Evolutionary conservation across 2,113 vertebrate genomes (phyloP).

Genomic region (Muntiacus reevesi): DNA sequence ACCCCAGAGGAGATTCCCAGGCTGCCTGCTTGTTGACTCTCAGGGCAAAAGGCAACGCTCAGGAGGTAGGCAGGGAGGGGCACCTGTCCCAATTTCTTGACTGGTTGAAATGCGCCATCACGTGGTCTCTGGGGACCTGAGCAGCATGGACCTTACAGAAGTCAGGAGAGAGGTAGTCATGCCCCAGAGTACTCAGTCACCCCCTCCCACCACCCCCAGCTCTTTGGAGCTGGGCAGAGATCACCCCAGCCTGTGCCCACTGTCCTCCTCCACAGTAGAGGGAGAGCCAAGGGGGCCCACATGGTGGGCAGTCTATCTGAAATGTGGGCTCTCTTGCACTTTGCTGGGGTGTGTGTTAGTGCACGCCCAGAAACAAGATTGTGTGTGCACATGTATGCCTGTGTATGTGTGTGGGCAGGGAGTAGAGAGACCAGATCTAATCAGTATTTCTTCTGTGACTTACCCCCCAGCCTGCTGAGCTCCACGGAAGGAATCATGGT

Average conservation of each 20-base stretch:
- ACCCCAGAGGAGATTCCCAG: not conserved
- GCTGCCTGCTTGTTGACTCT: too few relatives aligned
- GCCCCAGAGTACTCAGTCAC: not conserved
- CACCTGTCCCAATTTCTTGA: too few relatives aligned
- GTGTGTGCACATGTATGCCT: not conserved
- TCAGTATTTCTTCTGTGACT: rapidly evolving
- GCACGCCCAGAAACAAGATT: rapidly evolving
- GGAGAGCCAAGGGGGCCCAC: rapidly evolving
- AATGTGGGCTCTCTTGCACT: rapidly evolving
- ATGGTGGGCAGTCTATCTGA: rapidly evolving
- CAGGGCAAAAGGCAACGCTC: rapidly evolving
- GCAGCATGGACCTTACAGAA: not conserved
- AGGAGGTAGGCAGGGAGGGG: rapidly evolving
- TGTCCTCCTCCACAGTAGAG: not conserved
- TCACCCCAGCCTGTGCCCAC: rapidly evolving
- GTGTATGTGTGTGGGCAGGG: rapidly evolving
- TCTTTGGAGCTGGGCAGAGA: not conserved
- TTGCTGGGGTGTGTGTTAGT: not conserved
- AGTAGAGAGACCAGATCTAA: not conserved
- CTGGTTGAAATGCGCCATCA: too few relatives aligned
- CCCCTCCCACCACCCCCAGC: not conserved
- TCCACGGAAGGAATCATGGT: constrained; percentile 76
- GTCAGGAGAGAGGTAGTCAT: not conserved
- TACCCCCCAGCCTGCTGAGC: constrained; percentile 34
- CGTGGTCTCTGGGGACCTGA: not conserved